Evolutionary conservation across 2,797 vertebrate genomes (phyloP).

Genomic region (Myotis vivesi): DNA sequence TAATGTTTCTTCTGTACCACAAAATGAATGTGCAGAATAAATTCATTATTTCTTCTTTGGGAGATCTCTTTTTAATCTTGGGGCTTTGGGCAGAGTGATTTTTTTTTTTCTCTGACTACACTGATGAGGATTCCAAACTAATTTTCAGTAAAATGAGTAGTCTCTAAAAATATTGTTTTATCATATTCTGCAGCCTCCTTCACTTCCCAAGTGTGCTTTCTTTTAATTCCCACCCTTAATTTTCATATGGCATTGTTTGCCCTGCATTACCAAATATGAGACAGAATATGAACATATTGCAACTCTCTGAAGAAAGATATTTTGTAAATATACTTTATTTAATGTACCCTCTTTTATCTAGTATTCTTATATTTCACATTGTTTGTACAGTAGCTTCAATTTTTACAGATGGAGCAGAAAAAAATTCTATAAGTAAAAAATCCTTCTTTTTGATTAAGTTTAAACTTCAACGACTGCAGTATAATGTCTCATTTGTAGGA

Average conservation of each 20-base stretch:
- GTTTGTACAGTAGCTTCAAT: not conserved
- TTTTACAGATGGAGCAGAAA: not conserved
- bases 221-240: conserved; percentile 39
- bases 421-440: not conserved
- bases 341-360: not conserved
- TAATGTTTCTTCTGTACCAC: conserved; percentile 79
- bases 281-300: not conserved
- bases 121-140: conserved; percentile 81
- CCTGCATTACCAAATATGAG: not conserved
- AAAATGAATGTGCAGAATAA: conserved; percentile 78
- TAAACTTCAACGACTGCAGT: not conserved
- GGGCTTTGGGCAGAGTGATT: conserved; percentile 73
- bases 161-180: conserved; percentile 73
- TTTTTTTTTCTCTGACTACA: conserved; percentile 78
- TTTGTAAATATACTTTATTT: not conserved
- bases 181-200: conserved; percentile 52
- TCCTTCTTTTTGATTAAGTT: not conserved
- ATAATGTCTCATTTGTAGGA: not conserved
- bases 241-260: conserved; percentile 17
- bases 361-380: not conserved
- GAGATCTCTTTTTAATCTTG: conserved; percentile 80
- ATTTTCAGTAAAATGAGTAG: conserved; percentile 78
- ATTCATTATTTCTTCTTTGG: conserved; percentile 80
- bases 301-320: not conserved
- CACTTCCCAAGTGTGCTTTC: not conserved